Conservation (phyloP, 2,888 invertebrate genomes). For the Frankliniella fusca region DNA sequence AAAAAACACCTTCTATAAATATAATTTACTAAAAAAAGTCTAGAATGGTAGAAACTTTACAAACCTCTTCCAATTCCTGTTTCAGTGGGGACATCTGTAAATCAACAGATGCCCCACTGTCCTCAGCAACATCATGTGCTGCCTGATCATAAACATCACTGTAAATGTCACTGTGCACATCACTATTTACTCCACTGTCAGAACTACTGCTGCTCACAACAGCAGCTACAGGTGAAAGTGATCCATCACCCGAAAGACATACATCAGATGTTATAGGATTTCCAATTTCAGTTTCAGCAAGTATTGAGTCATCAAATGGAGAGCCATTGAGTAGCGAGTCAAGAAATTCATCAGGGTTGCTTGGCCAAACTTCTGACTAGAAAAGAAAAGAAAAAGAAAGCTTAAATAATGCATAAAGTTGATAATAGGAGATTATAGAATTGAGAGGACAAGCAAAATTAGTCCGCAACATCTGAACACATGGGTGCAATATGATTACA, state of each 20-base stretch:
- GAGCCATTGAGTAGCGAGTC: slow-evolving; percentile 64
- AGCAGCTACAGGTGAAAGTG: slow-evolving; percentile 48
- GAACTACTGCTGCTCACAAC: slow-evolving; percentile 54
- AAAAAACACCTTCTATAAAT: neutral
- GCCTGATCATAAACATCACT: slow-evolving; percentile 40
- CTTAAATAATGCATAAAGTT: neutral
- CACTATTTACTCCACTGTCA: slow-evolving; percentile 64
- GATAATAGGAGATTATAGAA: too few species aligned
- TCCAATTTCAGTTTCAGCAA: slow-evolving; percentile 34
- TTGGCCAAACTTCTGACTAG: slow-evolving; percentile 51
- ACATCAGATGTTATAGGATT: slow-evolving; percentile 28
- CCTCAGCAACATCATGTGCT: slow-evolving; percentile 39
- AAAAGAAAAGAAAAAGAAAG: slow-evolving; percentile 38
- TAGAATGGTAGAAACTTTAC: too few species aligned
- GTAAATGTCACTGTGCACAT: neutral
- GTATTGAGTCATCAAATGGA: slow-evolving; percentile 38
- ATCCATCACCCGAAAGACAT: slow-evolving; percentile 35
- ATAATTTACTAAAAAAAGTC: neutral
- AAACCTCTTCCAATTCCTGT: slow-evolving; percentile 11
- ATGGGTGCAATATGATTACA: neutral
- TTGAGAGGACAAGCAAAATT: too few species aligned
- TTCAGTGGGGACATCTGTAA: slow-evolving; percentile 30
- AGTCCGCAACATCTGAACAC: neutral
- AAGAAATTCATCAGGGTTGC: slow-evolving; percentile 60
- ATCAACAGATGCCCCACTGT: slow-evolving; percentile 37